Conservation (phyloP, 2,113 vertebrate species). For the Hiodon alosoides region DNA sequence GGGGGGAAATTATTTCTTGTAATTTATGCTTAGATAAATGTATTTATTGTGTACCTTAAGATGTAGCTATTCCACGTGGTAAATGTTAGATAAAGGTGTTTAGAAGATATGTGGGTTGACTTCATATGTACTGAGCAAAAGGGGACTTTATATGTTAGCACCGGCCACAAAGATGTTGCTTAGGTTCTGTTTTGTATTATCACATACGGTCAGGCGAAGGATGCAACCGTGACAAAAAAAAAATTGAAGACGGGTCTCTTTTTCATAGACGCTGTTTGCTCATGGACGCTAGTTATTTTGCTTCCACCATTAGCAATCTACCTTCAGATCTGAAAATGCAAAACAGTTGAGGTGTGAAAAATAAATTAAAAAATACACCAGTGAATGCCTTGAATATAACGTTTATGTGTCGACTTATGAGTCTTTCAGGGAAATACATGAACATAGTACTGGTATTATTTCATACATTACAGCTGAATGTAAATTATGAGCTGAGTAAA, state of each 20-base stretch:
- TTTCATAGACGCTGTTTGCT: background rate
- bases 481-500: background rate
- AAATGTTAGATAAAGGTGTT: background rate
- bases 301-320: background rate
- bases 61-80: background rate
- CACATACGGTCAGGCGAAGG: background rate
- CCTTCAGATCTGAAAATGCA: background rate
- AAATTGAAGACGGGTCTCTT: background rate
- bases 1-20: too few relatives aligned
- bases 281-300: background rate
- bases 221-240: background rate
- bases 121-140: background rate
- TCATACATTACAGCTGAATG: background rate
- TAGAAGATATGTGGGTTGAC: conserved; percentile 3
- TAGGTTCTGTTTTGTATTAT: background rate
- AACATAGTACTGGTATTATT: background rate
- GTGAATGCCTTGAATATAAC: background rate
- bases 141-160: background rate
- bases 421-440: background rate
- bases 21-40: too few relatives aligned
- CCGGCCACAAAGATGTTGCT: background rate
- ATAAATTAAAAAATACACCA: background rate
- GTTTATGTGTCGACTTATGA: background rate
- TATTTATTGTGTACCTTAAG: too few relatives aligned
- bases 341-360: background rate